Evolutionary conservation across 2,797 vertebrate species (phyloP), one percentile per base, ranked within the genome.

Genomic region (Australoheros facetus): DNA sequence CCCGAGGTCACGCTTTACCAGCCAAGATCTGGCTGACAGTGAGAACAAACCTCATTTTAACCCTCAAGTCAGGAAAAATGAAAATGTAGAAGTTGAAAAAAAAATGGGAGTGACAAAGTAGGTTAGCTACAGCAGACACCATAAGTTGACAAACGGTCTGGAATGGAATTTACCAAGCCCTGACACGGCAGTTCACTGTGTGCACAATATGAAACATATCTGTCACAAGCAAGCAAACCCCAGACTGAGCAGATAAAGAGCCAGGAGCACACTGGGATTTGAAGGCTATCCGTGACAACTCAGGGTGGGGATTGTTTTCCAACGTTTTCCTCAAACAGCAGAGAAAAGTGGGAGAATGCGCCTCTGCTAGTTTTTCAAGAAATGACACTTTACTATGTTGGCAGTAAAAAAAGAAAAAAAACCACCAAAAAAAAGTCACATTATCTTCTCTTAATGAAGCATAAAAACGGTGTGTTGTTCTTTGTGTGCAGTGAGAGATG

Each of bases 271-370:
- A 75, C 72, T 73, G 84, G 82, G 87, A 84, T 87, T 89, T 85
- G 78, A 87, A 78, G 56, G 85, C 71, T 84, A 83, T 88, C 76
- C 77, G 53, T 89, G 78, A 93, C 79, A 85, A 85, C 82, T 82
- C 80, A 81, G 87, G 86, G 87, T 73, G 88, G 86, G 74, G 87
- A 84, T 45, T 73, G 71, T 85, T 91, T 85, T 82, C 69, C 39
- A 80, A 26, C 19, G 73, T 53, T 69, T 37, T 28, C 21, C 55
- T 78, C 32, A 76, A 75, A 73, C 34, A 77, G 45, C 64, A 2
- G 48, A 0, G 12, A 51, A 69, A 51, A 23, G 54, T 23, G 21
- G 4, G 21, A n/a, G 2, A 7, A 19, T 7, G 16, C 48, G 17
- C 42, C 42, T 1, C 26, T n/a, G 45, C 26, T 69, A 51, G 42